Percentiles rank a stretch among this genome's conserved stretches.
These are phyloP conservation scores for Monopis laevigella DNA, from an alignment of 2,888 invertebrate genomes.

Conservation along the genomic window DNA sequence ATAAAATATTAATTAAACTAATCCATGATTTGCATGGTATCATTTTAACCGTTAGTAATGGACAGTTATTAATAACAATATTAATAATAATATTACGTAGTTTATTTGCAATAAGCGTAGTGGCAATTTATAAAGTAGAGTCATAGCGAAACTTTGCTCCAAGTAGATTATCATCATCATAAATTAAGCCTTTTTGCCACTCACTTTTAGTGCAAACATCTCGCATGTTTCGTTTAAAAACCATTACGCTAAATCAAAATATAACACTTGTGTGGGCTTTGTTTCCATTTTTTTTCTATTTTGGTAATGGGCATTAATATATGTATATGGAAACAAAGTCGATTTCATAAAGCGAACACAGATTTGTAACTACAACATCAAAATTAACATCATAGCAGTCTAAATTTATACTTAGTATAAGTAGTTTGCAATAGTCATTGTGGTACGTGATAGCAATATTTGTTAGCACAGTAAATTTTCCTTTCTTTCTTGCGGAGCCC, in stretches of 20 bases:
- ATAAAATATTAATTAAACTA: no score
- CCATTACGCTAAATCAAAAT: conserved; percentile 15
- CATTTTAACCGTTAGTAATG: no score
- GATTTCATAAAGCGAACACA: background rate
- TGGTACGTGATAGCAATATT: no score
- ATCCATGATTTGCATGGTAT: no score
- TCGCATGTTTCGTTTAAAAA: conserved; percentile 40
- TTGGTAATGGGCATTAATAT: no score
- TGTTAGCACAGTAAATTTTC: conserved; percentile 63
- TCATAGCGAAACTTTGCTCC: conserved; percentile 67
- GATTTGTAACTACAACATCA: no score
- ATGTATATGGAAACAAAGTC: background rate
- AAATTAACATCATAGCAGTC: no score
- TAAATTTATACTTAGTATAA: no score
- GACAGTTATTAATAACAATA: no score
- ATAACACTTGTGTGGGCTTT: conserved; percentile 16
- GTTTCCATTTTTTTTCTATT: conserved; percentile 13
- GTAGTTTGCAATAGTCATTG: no score
- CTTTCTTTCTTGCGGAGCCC: conserved; percentile 68
- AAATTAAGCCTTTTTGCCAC: conserved; percentile 53
- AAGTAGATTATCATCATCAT: conserved; percentile 34
- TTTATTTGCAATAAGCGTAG: conserved; percentile 45
- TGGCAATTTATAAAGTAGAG: conserved; percentile 54
- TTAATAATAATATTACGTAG: conserved; percentile 30
- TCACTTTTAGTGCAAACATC: conserved; percentile 43